Conservation (phyloP, 2,797 vertebrate species). For the Tragopan temminckii region DNA sequence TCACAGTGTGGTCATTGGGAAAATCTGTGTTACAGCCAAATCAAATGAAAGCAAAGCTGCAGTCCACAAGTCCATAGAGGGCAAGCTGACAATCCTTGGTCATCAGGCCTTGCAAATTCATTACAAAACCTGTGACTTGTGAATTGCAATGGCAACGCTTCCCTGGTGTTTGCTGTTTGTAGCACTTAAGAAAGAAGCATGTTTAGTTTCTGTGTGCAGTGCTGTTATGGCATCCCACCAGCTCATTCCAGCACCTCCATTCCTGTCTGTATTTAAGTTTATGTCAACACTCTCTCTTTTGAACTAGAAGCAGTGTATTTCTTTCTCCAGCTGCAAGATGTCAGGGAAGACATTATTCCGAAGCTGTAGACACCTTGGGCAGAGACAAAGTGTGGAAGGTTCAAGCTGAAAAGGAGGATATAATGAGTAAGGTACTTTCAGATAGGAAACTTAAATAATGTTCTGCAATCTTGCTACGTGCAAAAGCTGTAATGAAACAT, state of each 20-base stretch:
- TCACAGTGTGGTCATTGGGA: not conserved
- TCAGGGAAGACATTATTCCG: not conserved
- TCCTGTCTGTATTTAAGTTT: not conserved
- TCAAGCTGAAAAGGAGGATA: not conserved
- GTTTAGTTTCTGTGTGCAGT: not conserved
- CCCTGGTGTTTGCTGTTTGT: not conserved
- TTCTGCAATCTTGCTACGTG: not conserved
- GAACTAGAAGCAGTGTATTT: not conserved
- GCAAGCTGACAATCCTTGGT: not conserved
- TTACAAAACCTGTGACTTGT: not conserved
- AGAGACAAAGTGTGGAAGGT: not conserved
- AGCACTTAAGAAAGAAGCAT: not conserved
- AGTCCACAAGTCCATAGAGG: not conserved
- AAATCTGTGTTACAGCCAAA: not conserved
- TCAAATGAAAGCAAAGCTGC: not conserved
- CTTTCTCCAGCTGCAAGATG: not conserved
- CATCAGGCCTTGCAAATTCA: not conserved
- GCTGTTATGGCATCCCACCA: not conserved
- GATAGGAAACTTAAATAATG: not conserved
- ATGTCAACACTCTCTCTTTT: not conserved
- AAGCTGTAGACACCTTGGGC: not conserved
- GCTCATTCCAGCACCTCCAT: not conserved
- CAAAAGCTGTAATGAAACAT: not conserved
- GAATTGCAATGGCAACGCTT: not conserved
- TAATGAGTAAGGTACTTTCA: slow-evolving; percentile 1